These are phyloP conservation scores for Amphimallon solstitiale DNA, from an alignment of 2,888 invertebrate genomes.

Conservation along the genomic window DNA sequence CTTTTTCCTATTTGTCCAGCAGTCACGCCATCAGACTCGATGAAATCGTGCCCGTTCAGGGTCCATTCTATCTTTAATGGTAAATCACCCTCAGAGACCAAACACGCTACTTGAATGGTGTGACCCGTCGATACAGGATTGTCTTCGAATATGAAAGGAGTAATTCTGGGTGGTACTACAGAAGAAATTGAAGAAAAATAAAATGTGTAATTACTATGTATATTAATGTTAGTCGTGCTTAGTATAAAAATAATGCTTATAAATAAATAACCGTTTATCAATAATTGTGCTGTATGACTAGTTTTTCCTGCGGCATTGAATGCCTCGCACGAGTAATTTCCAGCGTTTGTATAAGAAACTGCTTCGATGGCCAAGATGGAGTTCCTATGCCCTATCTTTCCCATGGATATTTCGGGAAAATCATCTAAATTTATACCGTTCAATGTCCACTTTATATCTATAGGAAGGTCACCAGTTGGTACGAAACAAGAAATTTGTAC, in stretches of 20 bases:
- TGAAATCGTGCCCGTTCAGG: constrained; percentile 64
- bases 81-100: constrained; percentile 73
- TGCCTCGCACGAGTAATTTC: constrained; percentile 72
- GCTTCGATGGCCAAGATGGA: constrained; percentile 70
- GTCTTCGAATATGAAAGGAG: constrained; percentile 74
- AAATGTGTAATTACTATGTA: background rate
- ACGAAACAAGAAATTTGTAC: constrained; percentile 73
- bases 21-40: constrained; percentile 54
- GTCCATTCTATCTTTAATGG: constrained; percentile 71
- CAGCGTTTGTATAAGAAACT: constrained; percentile 70
- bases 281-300: constrained; percentile 68
- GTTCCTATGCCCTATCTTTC: constrained; percentile 69
- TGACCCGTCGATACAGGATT: constrained; percentile 71
- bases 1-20: constrained; percentile 56
- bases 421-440: constrained; percentile 62
- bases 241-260: constrained; percentile 51
- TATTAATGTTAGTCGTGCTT: constrained; percentile 42
- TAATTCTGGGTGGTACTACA: constrained; percentile 73
- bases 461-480: constrained; percentile 75
- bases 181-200: constrained; percentile 30
- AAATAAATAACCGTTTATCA: constrained; percentile 69
- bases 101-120: constrained; percentile 72
- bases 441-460: constrained; percentile 75
- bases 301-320: constrained; percentile 68
- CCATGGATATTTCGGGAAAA: constrained; percentile 64